Base-by-base conservation (phyloP, 1,140 invertebrate species). In the Ostrea denselamellosa region DNA sequence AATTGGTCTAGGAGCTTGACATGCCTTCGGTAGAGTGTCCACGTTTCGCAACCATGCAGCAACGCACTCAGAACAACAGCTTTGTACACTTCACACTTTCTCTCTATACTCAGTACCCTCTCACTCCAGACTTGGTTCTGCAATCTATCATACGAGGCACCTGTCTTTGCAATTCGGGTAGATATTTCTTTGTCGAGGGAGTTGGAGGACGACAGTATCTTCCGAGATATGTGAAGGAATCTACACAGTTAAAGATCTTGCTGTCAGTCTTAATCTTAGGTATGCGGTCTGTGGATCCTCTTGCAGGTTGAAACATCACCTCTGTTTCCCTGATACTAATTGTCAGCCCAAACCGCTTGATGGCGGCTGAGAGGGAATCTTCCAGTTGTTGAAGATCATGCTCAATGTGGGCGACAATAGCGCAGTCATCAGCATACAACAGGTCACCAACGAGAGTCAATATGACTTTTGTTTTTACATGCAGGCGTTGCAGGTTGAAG, bases 241-340 rank as follows among this genome's bases (percentile, higher is more conserved):
- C 56, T 14, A 88, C 87, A 12, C 7, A 7, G 8, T 71, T 25
- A 7, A 71, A 62, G 19, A 3, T 71, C 77, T 58, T 10, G 4
- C 87, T 22, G 10, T 88, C 53, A 25, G 77, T 22, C 25, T 71
- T 53, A 82, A 88, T 86, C 12, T n/a, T 52, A 22, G n/a, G 83
- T 87, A 82, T 83, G n/a, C 71, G 86, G 44, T 28, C 10, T 62
- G 52, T 8, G 28, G 19, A 10, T 51, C 86, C 9, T 82, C 19
- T 88, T 22, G 85, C 53, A 54, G 86, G 82, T 84, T 90, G 84
- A 54, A 77, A 86, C 85, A 86, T 83, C 10, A 90, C 88, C 56
- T 89, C 71, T 25, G 87, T 89, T 71, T 89, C 86, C 51, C 81
- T 82, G 52, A 62, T 86, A 77, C 87, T 89, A 68, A 89, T 62